A percentile compares a stretch with the other conserved stretches of the same genome.
These are phyloP conservation scores for Ciconia stormi DNA, from an alignment of 2,113 vertebrate genomes.

Conservation along the genomic window DNA sequence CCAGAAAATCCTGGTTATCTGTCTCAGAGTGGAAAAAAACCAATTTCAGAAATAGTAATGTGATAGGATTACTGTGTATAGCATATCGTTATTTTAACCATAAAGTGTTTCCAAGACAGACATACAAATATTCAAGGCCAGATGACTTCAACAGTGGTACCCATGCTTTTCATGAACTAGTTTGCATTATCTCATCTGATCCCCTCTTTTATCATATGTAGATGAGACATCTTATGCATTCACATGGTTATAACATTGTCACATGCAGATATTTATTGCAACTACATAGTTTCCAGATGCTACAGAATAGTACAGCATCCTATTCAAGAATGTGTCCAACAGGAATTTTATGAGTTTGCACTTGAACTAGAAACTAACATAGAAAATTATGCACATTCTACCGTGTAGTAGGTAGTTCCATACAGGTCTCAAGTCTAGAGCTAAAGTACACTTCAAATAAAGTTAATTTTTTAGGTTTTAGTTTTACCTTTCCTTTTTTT, in stretches of 20 bases:
- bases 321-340: not conserved
- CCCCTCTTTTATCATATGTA: slow-evolving; percentile 30
- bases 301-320: not conserved
- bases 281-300: not conserved
- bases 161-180: slow-evolving; percentile 20
- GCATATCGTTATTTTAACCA: not conserved
- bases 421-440: not conserved
- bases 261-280: not conserved
- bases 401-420: not conserved
- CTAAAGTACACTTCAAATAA: not conserved
- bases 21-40: not conserved
- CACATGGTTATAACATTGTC: not conserved
- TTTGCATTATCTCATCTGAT: slow-evolving; percentile 3
- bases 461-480: not conserved
- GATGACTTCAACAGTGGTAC: slow-evolving; percentile 22
- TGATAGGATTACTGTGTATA: not conserved
- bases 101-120: not conserved
- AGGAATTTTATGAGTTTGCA: not conserved
- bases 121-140: not conserved
- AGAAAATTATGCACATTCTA: not conserved
- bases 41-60: slow-evolving; percentile 29
- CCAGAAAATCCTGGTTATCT: not conserved
- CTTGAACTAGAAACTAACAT: not conserved
- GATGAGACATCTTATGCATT: not conserved
- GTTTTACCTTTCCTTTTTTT: not conserved